These are phyloP conservation scores for Vanessa cardui DNA, from an alignment of 2,888 invertebrate genomes.

Conservation along the genomic window DNA sequence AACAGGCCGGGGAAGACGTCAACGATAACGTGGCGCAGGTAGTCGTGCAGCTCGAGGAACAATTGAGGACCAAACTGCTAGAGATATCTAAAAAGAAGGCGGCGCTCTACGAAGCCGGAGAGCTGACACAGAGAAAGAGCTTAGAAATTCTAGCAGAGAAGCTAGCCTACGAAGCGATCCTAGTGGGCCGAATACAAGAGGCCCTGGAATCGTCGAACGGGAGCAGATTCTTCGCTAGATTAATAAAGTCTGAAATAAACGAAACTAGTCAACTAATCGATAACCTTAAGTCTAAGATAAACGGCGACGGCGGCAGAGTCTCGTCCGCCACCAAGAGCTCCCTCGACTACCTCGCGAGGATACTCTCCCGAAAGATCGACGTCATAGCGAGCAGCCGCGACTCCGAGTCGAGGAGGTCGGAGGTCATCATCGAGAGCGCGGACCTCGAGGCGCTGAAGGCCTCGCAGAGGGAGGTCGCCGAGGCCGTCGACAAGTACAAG, in stretches of 20 bases:
- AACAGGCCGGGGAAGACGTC: slow-evolving; percentile 54
- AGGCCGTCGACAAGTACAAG: slow-evolving; percentile 85
- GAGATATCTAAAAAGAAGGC: slow-evolving; percentile 87
- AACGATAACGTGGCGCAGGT: slow-evolving; percentile 83
- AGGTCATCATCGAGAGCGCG: slow-evolving; percentile 70
- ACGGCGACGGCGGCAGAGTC: slow-evolving; percentile 76
- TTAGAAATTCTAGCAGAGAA: slow-evolving; percentile 90
- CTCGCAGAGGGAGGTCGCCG: slow-evolving; percentile 84
- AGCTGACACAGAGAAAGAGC: slow-evolving; percentile 86
- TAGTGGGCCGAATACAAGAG: slow-evolving; percentile 86
- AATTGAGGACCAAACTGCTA: slow-evolving; percentile 86
- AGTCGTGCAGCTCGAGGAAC: slow-evolving; percentile 85
- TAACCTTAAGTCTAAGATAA: slow-evolving; percentile 86
- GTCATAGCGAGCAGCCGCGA: slow-evolving; percentile 62
- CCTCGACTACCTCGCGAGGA: slow-evolving; percentile 88
- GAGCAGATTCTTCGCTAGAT: slow-evolving; percentile 82
- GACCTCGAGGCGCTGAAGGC: slow-evolving; percentile 79
- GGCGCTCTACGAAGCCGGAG: slow-evolving; percentile 85
- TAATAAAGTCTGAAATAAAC: slow-evolving; percentile 86
- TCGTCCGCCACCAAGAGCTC: slow-evolving; percentile 67
- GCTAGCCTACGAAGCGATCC: slow-evolving; percentile 90
- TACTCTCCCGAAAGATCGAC: slow-evolving; percentile 88
- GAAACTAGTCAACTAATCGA: slow-evolving; percentile 90
- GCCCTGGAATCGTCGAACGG: slow-evolving; percentile 84
- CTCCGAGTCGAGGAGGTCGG: slow-evolving; percentile 56